phyloP scores from a whole-genome alignment of 2,113 vertebrate species.

The Balaenoptera acutorostrata region DNA sequence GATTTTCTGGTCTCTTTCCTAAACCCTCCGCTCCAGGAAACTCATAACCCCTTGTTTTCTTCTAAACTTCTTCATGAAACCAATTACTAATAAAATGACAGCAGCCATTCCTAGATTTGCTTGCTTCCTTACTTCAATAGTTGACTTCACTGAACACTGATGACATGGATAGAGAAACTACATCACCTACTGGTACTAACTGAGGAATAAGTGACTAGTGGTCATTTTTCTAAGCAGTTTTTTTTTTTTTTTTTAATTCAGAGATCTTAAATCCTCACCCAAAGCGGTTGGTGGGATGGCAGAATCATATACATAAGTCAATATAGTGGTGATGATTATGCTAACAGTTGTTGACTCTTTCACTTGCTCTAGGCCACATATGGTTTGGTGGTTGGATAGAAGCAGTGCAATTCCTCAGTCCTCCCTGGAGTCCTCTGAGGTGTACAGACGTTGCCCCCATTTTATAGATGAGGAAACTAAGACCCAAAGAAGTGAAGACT shows the following conservation, averaged over 20 bases:
- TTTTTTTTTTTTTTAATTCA: background rate
- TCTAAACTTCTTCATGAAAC: background rate
- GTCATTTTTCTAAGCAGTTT: background rate
- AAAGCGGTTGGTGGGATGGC: background rate
- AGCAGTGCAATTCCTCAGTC: background rate
- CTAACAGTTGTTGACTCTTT: background rate
- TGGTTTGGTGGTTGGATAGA: background rate
- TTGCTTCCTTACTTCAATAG: background rate
- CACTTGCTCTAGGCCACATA: background rate
- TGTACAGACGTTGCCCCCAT: accelerated
- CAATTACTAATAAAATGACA: background rate
- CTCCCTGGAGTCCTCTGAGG: accelerated
- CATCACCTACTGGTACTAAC: background rate
- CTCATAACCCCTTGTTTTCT: background rate
- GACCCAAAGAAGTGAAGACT: no score
- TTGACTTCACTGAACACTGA: background rate
- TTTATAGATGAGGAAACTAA: background rate
- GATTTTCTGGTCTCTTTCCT: background rate
- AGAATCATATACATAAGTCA: background rate
- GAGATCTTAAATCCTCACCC: background rate
- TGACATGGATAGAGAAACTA: background rate
- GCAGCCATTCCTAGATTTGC: background rate
- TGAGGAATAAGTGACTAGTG: background rate
- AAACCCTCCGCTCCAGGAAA: background rate
- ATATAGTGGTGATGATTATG: background rate